Conservation (phyloP, 2,113 vertebrate species). For the Neolamprologus ventralis region DNA sequence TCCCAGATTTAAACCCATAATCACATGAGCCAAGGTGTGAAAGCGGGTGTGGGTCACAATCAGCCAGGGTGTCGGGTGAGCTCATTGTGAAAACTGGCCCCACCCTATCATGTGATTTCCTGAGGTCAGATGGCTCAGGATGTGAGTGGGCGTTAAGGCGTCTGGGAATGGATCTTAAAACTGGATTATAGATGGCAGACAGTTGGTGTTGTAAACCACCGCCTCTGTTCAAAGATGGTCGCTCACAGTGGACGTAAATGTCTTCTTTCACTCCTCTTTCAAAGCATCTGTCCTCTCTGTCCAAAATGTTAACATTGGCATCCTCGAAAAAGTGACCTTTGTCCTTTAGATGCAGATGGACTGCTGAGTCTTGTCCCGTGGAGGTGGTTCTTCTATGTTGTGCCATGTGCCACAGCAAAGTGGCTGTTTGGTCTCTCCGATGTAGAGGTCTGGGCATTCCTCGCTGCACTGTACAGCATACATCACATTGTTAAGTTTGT, state of each 20-base stretch:
- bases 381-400: not conserved
- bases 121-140: not conserved
- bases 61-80: rapidly evolving
- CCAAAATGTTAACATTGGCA: not conserved
- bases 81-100: rapidly evolving
- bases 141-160: rapidly evolving
- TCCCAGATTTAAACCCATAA: not conserved
- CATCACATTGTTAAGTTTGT: not conserved
- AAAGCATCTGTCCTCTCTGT: not conserved
- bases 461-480: not conserved
- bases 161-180: not conserved
- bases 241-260: too few relatives aligned
- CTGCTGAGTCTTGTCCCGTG: rapidly evolving
- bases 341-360: not conserved
- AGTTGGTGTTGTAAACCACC: too few relatives aligned
- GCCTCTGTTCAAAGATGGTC: too few relatives aligned
- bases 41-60: rapidly evolving
- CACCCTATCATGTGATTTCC: not conserved
- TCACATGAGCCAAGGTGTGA: not conserved
- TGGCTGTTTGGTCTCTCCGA: not conserved
- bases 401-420: not conserved
- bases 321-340: rapidly evolving
- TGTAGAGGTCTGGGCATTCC: not conserved
- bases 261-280: too few relatives aligned
- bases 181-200: not conserved